phyloP scores from a whole-genome alignment of 2,888 invertebrate species.

The Liposcelis brunnea region DNA sequence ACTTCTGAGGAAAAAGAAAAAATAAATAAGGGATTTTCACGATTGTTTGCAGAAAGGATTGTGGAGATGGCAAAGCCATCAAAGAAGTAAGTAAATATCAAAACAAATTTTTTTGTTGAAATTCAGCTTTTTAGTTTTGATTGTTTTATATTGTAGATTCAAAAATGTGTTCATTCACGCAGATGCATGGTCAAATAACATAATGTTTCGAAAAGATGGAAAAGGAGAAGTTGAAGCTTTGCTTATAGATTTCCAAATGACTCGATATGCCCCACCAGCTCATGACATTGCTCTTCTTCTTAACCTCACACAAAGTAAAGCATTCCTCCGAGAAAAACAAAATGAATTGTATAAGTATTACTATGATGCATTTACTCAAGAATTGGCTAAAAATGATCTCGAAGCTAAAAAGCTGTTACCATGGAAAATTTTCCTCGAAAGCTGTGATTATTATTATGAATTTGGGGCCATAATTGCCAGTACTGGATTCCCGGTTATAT shows the following conservation, averaged over 20 bases:
- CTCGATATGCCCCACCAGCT: conserved; percentile 45
- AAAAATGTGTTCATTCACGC: conserved; percentile 6
- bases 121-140: background rate
- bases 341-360: background rate
- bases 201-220: conserved; percentile 15
- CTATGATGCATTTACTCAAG: background rate
- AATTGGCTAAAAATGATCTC: background rate
- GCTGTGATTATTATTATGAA: background rate
- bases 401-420: background rate
- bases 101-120: background rate
- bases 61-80: conserved; percentile 2
- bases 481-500: background rate
- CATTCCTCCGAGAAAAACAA: background rate
- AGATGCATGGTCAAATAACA: conserved; percentile 9
- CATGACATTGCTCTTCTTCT: conserved; percentile 41
- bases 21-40: background rate
- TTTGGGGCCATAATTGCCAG: background rate
- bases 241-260: conserved; percentile 51
- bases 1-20: background rate
- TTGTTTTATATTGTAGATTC: background rate
- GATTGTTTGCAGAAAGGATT: too few species aligned
- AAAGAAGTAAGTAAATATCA: conserved; percentile 1
- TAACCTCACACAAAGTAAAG: background rate
- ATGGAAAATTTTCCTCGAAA: background rate
- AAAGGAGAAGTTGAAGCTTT: conserved; percentile 34